phyloP scores from a whole-genome alignment of 2,113 vertebrate species.

The Platycercus adscitus region DNA sequence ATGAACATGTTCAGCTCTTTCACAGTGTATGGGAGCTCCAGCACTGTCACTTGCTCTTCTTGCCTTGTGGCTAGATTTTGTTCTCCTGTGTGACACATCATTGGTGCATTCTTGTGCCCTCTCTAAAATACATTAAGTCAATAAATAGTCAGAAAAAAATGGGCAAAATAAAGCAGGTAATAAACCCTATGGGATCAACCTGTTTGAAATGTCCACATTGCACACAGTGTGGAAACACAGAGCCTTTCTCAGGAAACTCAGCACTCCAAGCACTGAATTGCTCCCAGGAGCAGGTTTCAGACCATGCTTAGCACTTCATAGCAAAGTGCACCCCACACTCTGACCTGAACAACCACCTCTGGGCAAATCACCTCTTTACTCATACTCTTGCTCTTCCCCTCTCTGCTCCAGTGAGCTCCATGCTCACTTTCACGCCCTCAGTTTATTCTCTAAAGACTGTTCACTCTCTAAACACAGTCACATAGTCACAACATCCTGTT shows the following conservation, averaged over 20 bases:
- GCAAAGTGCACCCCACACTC: neutral
- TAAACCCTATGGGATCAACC: neutral
- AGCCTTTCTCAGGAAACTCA: neutral
- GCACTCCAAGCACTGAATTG: neutral
- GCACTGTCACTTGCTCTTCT: conserved; percentile 72
- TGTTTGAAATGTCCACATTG: neutral
- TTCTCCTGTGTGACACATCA: conserved; percentile 71
- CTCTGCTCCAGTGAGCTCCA: neutral
- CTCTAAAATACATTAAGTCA: conserved; percentile 58
- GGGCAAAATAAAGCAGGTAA: neutral
- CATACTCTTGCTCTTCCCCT: neutral
- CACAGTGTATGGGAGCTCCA: conserved; percentile 78
- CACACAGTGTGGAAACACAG: neutral
- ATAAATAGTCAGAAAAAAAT: neutral
- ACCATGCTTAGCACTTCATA: neutral
- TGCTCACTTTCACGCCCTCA: neutral
- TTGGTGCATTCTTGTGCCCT: conserved; percentile 70
- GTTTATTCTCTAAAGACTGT: neutral
- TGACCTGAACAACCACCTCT: neutral
- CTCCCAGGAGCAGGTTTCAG: neutral
- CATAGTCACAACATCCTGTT: neutral
- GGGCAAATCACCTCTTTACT: neutral
- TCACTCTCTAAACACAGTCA: neutral
- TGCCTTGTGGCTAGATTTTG: conserved; percentile 62
- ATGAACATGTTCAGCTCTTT: conserved; percentile 82